Evolutionary conservation across 1,140 invertebrate species (phyloP), one percentile per base, ranked within the genome.

Genomic region (Penaeus japonicus): DNA sequence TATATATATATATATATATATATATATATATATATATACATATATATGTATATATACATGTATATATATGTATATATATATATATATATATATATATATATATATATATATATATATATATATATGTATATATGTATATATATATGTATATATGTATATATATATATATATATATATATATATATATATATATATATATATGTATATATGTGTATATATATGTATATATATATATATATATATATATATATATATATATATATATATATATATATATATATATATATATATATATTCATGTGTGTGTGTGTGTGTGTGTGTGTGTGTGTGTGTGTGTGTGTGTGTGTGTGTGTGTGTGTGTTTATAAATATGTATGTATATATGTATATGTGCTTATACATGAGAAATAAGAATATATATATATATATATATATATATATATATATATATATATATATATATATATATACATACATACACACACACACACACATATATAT

Each of bases 181-280:
- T 27, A 70, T 70, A 70, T 70, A 70, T 70, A 70, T 70, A 70
- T 70, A 70, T 65, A 70, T n/a, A 70, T 5, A 70, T n/a, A 70
- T n/a, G n/a, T n/a, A 70, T n/a, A 70, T n/a, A 70, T n/a, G n/a
- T 70, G n/a, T 70, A 70, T 70, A 70, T 70, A n/a, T 70, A 70
- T 70, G n/a, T 0, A 70, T 70, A 22, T 70, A n/a, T 17, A 65
- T 65, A 3, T 65, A 3, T 65, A 65, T 65, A 65, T 65, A 65
- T 65, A 65, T 65, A 17, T 65, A 65, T 65, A 65, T 4, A 4
- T 65, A 65, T 65, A 65, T 65, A 17, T 65, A 65, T 65, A 65
- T 65, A 65, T 65, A 65, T 65, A 65, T 65, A 65, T 65, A 65
- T 4, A 4, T 4, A 65, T 65, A 3, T 65, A 65, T n/a, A n/a